phyloP scores from a whole-genome alignment of 1,140 invertebrate genomes.

The Apis dorsata region DNA sequence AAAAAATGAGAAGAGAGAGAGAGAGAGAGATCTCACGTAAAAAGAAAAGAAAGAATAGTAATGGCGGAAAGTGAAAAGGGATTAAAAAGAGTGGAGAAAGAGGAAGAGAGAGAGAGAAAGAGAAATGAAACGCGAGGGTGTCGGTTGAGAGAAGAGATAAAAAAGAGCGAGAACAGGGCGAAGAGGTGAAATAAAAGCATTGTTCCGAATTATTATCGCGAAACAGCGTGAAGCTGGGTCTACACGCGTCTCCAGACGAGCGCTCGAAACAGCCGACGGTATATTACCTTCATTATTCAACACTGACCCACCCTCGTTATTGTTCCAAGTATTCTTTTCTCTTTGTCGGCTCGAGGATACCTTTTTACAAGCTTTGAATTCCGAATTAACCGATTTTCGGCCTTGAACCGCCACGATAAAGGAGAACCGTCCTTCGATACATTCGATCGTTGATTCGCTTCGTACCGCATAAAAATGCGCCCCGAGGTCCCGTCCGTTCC shows the following conservation, averaged over 20 bases:
- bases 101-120: not conserved
- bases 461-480: not conserved
- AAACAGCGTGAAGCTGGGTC: conserved; percentile 19
- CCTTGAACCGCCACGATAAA: not conserved
- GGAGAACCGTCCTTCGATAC: not conserved
- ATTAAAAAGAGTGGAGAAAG: conserved; percentile 12
- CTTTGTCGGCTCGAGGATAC: not conserved
- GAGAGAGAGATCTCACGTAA: not conserved
- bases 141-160: not conserved
- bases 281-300: conserved; percentile 45
- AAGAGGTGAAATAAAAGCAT: conserved; percentile 48
- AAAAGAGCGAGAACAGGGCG: not conserved
- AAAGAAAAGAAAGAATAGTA: conserved; percentile 22
- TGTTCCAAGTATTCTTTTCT: conserved; percentile 29
- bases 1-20: not conserved
- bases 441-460: conserved; percentile 8
- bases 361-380: not conserved
- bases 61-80: conserved; percentile 24
- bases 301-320: not conserved
- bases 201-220: conserved; percentile 43
- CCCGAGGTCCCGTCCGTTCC: not conserved
- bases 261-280: conserved; percentile 17
- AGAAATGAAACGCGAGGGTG: not conserved
- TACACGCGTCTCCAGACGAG: conserved; percentile 21
- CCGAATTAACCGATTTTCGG: not conserved